Conservation (phyloP, 2,113 vertebrate species). For the Sturnus vulgaris region DNA sequence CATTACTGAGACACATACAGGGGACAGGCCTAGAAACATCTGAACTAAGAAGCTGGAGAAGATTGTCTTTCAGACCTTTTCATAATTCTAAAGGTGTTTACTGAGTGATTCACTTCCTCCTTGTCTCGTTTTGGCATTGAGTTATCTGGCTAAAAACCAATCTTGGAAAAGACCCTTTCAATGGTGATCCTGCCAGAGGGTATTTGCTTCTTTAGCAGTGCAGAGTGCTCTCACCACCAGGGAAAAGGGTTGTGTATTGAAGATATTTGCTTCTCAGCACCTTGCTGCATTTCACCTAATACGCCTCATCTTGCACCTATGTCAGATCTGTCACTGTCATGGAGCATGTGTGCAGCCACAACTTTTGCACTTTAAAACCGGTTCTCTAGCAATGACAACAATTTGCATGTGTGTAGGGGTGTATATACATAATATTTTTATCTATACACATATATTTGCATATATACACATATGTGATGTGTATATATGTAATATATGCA, state of each 20-base stretch:
- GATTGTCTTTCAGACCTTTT: neutral
- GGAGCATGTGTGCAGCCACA: neutral
- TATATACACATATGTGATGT: neutral
- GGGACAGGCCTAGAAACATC: neutral
- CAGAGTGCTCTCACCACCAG: neutral
- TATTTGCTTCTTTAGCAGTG: neutral
- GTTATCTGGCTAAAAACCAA: neutral
- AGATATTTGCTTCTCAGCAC: neutral
- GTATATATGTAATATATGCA: neutral
- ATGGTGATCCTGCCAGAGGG: neutral
- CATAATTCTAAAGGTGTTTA: constrained; percentile 6
- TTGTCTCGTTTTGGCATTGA: neutral
- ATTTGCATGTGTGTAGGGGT: neutral
- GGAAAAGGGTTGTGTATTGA: neutral
- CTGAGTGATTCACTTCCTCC: neutral
- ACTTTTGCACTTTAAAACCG: neutral
- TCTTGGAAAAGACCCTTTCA: neutral
- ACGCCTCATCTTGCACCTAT: neutral
- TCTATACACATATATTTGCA: neutral
- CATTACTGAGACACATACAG: neutral
- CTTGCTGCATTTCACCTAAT: neutral
- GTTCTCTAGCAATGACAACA: neutral
- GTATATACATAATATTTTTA: neutral
- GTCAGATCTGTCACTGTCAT: neutral
- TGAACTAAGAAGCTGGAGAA: neutral